Evolutionary conservation across 2,888 invertebrate genomes (phyloP), one percentile per base, ranked within the genome.

Genomic region (Acanthosoma haemorrhoidale): DNA sequence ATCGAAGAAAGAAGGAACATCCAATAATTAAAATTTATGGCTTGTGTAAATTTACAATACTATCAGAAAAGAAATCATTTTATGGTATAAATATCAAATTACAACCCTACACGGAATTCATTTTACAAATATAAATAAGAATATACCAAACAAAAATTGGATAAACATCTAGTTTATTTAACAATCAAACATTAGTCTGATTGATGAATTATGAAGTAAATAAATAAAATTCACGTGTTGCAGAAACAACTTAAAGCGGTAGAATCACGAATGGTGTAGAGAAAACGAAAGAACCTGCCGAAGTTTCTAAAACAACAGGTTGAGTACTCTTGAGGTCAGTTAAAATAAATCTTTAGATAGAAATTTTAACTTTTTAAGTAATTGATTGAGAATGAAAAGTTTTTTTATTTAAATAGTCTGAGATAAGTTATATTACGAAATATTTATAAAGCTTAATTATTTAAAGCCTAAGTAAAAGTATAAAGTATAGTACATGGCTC

Each of bases 1-100:
- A n/a, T n/a, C n/a, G n/a, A n/a, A n/a, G n/a, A n/a, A n/a, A n/a
- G n/a, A n/a, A n/a, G n/a, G n/a, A n/a, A n/a, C n/a, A n/a, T n/a
- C n/a, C n/a, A n/a, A n/a, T n/a, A n/a, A n/a, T n/a, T n/a, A n/a
- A n/a, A n/a, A n/a, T n/a, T n/a, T n/a, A n/a, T n/a, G n/a, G n/a
- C n/a, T n/a, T n/a, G n/a, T n/a, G n/a, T 6, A 51, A 51, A 32
- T 32, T 43, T 51, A 31, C 21, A 34, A 9, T 9, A 4, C 18
- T 11, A 31, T 16, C 34, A 16, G 34, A 13, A 11, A 9, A 51
- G 18, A n/a, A n/a, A n/a, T n/a, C n/a, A n/a, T n/a, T n/a, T n/a
- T n/a, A n/a, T 34, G 34, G 66, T 36, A 66, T 41, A 51, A 60
- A 61, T 61, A 61, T 61, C 38, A 61, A 36, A 36, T 61, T 61